Percentiles rank a stretch among this genome's conserved stretches.
phyloP scores from a whole-genome alignment of 2,888 invertebrate genomes.

The Eulithis prunata region DNA sequence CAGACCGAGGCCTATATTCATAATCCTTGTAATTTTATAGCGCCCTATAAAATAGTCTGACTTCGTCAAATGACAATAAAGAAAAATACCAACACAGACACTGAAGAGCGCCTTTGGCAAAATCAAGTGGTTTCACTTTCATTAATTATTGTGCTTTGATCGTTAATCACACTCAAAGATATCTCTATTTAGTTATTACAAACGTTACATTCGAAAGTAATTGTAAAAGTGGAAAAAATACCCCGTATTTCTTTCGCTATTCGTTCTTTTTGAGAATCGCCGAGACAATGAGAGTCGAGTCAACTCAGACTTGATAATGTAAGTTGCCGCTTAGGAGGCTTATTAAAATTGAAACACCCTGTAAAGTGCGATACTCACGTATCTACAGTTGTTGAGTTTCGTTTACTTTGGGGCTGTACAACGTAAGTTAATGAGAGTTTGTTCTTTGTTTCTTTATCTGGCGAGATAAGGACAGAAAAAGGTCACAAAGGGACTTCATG shows the following conservation, averaged over 20 bases:
- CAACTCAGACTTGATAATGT: slow-evolving; percentile 63
- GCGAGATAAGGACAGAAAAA: slow-evolving; percentile 33
- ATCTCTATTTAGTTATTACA: not conserved
- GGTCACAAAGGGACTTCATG: slow-evolving; percentile 23
- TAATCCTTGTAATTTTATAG: no score
- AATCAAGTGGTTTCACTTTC: no score
- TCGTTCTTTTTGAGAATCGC: slow-evolving; percentile 56
- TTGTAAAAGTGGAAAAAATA: slow-evolving; percentile 1
- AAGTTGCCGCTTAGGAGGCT: slow-evolving; percentile 60
- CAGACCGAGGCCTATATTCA: no score
- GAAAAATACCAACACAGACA: no score
- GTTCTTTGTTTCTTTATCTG: slow-evolving; percentile 46
- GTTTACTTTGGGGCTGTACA: slow-evolving; percentile 49
- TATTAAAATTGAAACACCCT: slow-evolving; percentile 66
- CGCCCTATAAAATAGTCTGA: no score
- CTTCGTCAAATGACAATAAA: no score
- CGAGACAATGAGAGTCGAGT: slow-evolving; percentile 57
- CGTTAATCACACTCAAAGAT: not conserved
- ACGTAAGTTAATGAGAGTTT: slow-evolving; percentile 48
- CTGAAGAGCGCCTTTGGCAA: no score
- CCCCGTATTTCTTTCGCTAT: slow-evolving; percentile 51
- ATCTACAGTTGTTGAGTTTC: slow-evolving; percentile 52
- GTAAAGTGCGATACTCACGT: slow-evolving; percentile 57
- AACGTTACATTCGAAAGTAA: slow-evolving; percentile 10
- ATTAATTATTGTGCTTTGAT: not conserved